Evolutionary conservation across 2,888 invertebrate species (phyloP).

Genomic region (Acanthoscelides obtectus): DNA sequence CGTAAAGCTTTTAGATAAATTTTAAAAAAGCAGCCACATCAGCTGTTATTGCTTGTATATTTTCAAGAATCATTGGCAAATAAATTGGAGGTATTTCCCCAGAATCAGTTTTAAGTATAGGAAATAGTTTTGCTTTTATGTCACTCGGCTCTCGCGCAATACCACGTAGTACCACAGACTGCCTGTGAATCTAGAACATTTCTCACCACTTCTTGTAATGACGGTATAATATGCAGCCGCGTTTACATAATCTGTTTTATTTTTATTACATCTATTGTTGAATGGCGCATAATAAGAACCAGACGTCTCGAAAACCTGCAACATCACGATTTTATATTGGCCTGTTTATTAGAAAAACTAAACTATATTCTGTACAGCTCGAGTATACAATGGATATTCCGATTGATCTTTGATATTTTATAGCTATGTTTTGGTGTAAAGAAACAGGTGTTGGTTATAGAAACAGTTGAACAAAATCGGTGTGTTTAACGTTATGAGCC

Average conservation of each 20-base stretch:
- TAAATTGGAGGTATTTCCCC: too few relatives aligned
- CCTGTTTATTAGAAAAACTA: background rate
- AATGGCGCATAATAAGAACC: background rate
- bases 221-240: background rate
- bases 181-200: background rate
- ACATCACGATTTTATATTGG: background rate
- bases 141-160: background rate
- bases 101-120: too few relatives aligned
- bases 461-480: background rate
- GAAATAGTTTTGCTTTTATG: background rate
- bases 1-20: too few relatives aligned
- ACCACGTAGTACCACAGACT: background rate
- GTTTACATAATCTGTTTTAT: background rate
- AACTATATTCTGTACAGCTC: background rate
- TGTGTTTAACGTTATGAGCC: background rate
- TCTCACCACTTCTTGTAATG: background rate
- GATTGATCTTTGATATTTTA: background rate
- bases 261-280: background rate
- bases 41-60: too few relatives aligned
- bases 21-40: too few relatives aligned
- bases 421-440: background rate
- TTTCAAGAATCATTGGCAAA: too few relatives aligned
- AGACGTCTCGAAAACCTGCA: background rate
- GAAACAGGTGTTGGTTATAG: background rate
- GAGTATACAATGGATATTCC: background rate